Evolutionary conservation across 2,797 vertebrate species (phyloP).

Genomic region (Phataginus tetradactyla): DNA sequence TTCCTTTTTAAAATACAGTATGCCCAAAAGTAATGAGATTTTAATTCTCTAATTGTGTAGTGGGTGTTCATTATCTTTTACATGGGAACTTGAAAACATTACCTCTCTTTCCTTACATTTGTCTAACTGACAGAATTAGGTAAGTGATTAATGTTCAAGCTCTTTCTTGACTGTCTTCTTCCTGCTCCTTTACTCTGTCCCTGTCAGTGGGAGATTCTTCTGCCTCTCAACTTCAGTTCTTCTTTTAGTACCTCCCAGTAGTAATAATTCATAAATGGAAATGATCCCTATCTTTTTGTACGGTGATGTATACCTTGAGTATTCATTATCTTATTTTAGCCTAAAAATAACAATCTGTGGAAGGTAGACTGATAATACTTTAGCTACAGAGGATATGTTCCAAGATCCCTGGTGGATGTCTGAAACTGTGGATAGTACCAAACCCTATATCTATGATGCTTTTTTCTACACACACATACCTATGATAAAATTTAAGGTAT

Average conservation of each 20-base stretch:
- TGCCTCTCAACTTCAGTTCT: not conserved
- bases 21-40: not conserved
- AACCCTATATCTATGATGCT: too few relatives aligned
- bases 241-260: not conserved
- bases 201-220: not conserved
- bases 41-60: not conserved
- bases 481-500: too few relatives aligned
- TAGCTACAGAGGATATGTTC: too few relatives aligned
- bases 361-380: not conserved
- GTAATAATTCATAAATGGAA: not conserved
- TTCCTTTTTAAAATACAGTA: not conserved
- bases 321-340: conserved; percentile 9
- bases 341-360: not conserved
- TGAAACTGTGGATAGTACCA: too few relatives aligned
- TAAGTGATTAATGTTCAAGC: not conserved
- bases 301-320: not conserved
- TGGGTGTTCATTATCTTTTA: not conserved
- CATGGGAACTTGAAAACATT: not conserved
- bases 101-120: not conserved
- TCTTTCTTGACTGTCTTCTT: not conserved
- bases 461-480: too few relatives aligned
- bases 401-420: too few relatives aligned
- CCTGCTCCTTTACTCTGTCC: not conserved
- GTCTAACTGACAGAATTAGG: not conserved
- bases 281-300: not conserved